phyloP scores from a whole-genome alignment of 2,797 vertebrate species.

The Tapirus indicus region DNA sequence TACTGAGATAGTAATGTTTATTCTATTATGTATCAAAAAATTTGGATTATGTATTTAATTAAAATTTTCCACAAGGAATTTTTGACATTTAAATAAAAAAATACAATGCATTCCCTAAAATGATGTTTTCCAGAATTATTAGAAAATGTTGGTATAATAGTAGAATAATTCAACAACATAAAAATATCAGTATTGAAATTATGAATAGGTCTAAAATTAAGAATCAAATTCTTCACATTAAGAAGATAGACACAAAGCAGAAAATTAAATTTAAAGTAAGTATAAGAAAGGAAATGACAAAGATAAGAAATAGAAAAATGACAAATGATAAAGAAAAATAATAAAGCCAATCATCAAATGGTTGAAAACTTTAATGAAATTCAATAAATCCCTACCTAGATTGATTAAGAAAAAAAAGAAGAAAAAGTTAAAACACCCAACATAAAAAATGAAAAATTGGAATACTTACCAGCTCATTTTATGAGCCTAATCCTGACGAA shows the following conservation, averaged over 20 bases:
- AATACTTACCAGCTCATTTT: background rate
- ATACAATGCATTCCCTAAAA: background rate
- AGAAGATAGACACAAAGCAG: background rate
- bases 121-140: background rate
- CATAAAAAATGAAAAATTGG: background rate
- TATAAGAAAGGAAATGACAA: background rate
- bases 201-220: background rate
- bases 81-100: background rate
- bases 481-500: background rate
- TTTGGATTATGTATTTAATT: background rate
- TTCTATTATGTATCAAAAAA: background rate
- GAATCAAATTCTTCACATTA: background rate
- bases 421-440: background rate
- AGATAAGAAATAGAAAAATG: background rate
- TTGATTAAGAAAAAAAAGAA: background rate
- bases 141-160: background rate
- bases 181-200: background rate
- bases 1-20: background rate
- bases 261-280: background rate
- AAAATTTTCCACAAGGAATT: background rate
- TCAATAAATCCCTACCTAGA: background rate
- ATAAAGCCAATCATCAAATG: background rate
- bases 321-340: background rate
- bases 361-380: background rate
- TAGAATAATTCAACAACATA: background rate